Conservation (phyloP, 2,888 invertebrate genomes). For the Himalopsyche anomala region DNA sequence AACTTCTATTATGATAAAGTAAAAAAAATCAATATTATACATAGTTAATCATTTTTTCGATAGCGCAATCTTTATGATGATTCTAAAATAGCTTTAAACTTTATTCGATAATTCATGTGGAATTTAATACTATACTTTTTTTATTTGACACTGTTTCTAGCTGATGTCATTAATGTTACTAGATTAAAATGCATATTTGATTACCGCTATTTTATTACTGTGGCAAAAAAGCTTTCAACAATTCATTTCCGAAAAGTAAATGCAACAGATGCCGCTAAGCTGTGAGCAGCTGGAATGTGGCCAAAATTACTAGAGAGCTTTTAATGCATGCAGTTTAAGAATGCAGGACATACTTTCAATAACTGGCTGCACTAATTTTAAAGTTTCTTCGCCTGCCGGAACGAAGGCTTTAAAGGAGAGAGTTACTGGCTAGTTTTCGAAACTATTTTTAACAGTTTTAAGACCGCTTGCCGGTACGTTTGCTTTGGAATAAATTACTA, state of each 20-base stretch:
- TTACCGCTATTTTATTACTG: not conserved
- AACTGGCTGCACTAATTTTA: constrained; percentile 31
- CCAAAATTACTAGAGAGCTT: not conserved
- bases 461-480: not conserved
- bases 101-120: too few relatives aligned
- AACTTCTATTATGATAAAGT: too few relatives aligned
- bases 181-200: too few relatives aligned
- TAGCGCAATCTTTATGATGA: too few relatives aligned
- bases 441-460: constrained; percentile 29
- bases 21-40: too few relatives aligned
- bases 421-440: not conserved
- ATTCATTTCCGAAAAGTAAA: not conserved
- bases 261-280: constrained; percentile 9
- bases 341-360: constrained; percentile 31
- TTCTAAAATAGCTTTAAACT: too few relatives aligned
- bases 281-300: not conserved
- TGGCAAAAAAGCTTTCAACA: not conserved
- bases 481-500: not conserved
- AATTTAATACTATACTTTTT: too few relatives aligned
- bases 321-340: constrained; percentile 26
- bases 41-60: too few relatives aligned
- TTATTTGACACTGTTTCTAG: too few relatives aligned
- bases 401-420: constrained; percentile 1
- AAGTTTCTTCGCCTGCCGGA: not conserved
- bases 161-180: too few relatives aligned